Percentiles rank a stretch among this genome's conserved stretches.
phyloP scores from a whole-genome alignment of 2,797 vertebrate species.

The Apogon talboti region DNA sequence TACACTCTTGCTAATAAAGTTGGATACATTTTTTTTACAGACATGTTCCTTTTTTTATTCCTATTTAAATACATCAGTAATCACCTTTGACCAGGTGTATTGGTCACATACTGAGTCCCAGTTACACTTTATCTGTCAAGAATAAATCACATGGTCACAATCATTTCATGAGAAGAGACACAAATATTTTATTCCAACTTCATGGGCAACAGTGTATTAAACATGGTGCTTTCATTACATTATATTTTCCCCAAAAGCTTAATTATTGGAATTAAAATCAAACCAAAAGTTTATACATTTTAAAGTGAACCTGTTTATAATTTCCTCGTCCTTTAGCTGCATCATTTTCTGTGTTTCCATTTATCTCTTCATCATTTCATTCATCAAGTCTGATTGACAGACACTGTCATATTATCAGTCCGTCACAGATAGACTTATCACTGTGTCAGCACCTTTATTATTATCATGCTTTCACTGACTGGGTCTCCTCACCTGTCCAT shows the following conservation, averaged over 20 bases:
- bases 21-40: too few relatives aligned
- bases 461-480: conserved; percentile 46
- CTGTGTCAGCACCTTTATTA: conserved; percentile 68
- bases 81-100: background rate
- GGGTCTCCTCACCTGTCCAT: conserved; percentile 75
- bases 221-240: background rate
- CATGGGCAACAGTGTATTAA: too few relatives aligned
- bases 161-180: too few relatives aligned
- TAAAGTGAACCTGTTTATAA: background rate
- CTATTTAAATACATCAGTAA: too few relatives aligned
- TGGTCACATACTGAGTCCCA: too few relatives aligned
- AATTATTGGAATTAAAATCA: too few relatives aligned
- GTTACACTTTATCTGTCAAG: too few relatives aligned
- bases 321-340: background rate
- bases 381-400: conserved; percentile 34
- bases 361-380: conserved; percentile 15
- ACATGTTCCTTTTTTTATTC: background rate
- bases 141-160: too few relatives aligned
- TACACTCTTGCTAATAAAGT: too few relatives aligned
- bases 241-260: background rate
- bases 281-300: background rate
- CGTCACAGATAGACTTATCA: conserved; percentile 62
- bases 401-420: conserved; percentile 54
- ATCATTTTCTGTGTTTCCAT: background rate
- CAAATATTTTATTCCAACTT: too few relatives aligned